A percentile compares a stretch with the other conserved stretches of the same genome.
Evolutionary conservation across 2,113 vertebrate species (phyloP).

Genomic region (Cyanoramphus novaezelandiae): DNA sequence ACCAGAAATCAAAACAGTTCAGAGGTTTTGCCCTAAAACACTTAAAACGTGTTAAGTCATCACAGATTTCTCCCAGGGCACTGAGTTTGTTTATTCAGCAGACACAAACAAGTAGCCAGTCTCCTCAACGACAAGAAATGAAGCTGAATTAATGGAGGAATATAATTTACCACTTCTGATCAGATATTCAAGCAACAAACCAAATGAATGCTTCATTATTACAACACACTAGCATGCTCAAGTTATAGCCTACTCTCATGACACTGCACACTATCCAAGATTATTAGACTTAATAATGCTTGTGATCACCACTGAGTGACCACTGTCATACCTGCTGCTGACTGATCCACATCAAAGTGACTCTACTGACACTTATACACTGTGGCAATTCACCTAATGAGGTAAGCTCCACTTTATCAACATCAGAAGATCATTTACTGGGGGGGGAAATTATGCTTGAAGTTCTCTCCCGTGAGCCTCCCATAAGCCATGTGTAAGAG

Average conservation of each 20-base stretch:
- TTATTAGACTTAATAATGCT: background rate
- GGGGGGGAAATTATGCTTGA: rapidly evolving
- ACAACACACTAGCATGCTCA: background rate
- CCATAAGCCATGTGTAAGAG: background rate
- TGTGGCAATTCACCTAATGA: background rate
- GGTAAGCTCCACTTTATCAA: background rate
- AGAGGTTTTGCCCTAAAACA: background rate
- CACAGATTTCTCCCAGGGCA: background rate
- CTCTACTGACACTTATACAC: background rate
- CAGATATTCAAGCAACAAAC: background rate
- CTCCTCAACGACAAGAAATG: background rate
- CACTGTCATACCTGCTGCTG: background rate
- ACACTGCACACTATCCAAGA: background rate
- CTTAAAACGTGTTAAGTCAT: background rate
- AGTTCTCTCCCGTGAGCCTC: background rate
- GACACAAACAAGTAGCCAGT: conserved; percentile 70
- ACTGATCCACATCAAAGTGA: background rate
- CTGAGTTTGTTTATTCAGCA: conserved; percentile 31
- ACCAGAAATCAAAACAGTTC: background rate
- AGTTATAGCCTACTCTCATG: background rate
- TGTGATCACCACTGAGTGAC: background rate
- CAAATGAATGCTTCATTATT: background rate
- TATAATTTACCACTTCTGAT: background rate
- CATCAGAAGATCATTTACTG: background rate
- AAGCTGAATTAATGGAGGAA: background rate